Evolutionary conservation across 2,113 vertebrate species (phyloP).

Genomic region (Junco hyemalis): DNA sequence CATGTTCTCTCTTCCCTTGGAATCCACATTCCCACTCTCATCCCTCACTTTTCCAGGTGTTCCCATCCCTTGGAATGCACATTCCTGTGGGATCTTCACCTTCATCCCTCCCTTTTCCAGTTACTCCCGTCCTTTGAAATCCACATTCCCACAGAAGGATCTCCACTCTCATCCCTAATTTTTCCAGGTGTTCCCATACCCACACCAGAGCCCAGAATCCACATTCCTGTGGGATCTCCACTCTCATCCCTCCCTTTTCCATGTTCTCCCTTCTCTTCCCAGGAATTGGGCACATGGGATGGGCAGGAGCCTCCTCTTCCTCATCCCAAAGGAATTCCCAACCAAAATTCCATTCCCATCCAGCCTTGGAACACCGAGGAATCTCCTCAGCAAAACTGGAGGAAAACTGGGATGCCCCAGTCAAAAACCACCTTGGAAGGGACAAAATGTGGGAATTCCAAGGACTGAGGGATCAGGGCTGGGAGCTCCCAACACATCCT

Average conservation of each 20-base stretch:
- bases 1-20: background rate
- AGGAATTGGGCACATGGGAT: background rate
- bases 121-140: background rate
- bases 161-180: too few species aligned
- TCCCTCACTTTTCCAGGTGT: background rate
- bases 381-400: rapidly evolving
- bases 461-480: background rate
- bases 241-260: background rate
- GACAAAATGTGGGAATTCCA: background rate
- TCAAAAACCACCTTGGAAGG: background rate
- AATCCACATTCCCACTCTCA: background rate
- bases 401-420: background rate
- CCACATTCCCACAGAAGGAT: background rate
- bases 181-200: too few species aligned
- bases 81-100: background rate
- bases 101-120: background rate
- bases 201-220: too few species aligned
- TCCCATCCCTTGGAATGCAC: background rate
- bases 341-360: background rate
- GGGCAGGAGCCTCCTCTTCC: background rate
- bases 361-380: background rate
- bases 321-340: background rate
- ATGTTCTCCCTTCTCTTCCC: background rate
- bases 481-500: background rate
- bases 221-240: too few species aligned